Evolutionary conservation across 2,888 invertebrate species (phyloP), one percentile per base, ranked within the genome.

Genomic region (Boloria selene): DNA sequence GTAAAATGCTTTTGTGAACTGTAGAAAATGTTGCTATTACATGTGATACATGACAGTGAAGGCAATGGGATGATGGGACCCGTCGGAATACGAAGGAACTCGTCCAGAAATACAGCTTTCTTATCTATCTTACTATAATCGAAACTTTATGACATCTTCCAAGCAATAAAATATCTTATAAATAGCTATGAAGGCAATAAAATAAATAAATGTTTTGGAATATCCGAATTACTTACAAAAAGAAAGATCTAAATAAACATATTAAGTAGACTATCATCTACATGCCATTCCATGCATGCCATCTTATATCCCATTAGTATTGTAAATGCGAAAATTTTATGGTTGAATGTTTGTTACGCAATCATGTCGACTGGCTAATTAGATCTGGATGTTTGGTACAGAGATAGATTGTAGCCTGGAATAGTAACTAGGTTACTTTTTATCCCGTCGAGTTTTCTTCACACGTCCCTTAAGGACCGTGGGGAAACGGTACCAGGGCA

Each of bases 111-210:
- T 61, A 53, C 59, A 44, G 58, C 62, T 58, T 62, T 52, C 44
- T 61, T 61, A 61, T 61, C 67, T 67, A 38, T 38, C 10, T 38
- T 38, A 38, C 31, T 10, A 49, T 53, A 62, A 67, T 58, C 54
- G 53, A 42, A 67, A 67, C 49, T 67, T 67, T 67, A 62, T 54
- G 59, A 56, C 62, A 26, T 59, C 45, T 67, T 58, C 56, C 50
- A 44, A 56, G 45, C 16, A 51, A 58, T 64, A 64, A 58, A 58
- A 56, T 49, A 47, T 64, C 17, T 56, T 50, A 47, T n/a, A 47
- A 47, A 47, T 47, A 16, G 14, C 6, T n/a, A 31, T 50, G 49
- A 26, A 47, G 17, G 45, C 45, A 56, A 56, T 56, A 56, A 56
- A 56, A 56, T 55, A 45, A n/a, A 45, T 22, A 45, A 22, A 56